Evolutionary conservation across 2,888 invertebrate species (phyloP), one percentile per base, ranked within the genome.

Genomic region (Noctua janthina): DNA sequence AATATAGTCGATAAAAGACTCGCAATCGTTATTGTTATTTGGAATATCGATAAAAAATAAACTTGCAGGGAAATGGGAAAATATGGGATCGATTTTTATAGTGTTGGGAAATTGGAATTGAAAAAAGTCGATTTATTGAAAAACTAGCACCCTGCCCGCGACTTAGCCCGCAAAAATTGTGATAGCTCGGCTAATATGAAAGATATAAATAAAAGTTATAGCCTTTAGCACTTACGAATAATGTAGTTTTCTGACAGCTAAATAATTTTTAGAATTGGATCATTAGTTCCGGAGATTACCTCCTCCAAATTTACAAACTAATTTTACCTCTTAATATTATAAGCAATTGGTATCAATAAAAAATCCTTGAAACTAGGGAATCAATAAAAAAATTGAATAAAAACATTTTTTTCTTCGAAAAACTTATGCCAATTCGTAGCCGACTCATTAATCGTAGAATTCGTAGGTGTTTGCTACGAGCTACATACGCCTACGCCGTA

Each of bases 41-140:
- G 78, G 86, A 91, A 92, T 93, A 93, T 94, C 93, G 93, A 94
- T 92, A 91, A 84, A 91, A 91, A 92, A 92, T 91, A 91, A 92
- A 91, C 89, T 90, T 86, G 74, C 82, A 72, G 76, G 74, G 75
- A 87, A 90, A 91, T 90, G 81, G 83, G 88, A 88, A 90, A 86
- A 88, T 89, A 91, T 91, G 85, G 88, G 79, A 82, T 82, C 74
- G 86, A 79, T 88, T 83, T 35, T 68, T 46, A 68, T 87, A 91
- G 91, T 82, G 90, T 68, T 82, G 91, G 82, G 86, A 70, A 6
- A 35, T 69, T n/a, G 68, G 46, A n/a, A 43, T 56, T 74, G 29
- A 0, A 82, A 39, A 49, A 67, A 46, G 1, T 39, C 59, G 39
- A 71, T 46, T 75, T 82, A 74, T 86, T 39, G 82, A 82, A 23